phyloP scores from a whole-genome alignment of 1,140 invertebrate genomes.

The Mya arenaria region DNA sequence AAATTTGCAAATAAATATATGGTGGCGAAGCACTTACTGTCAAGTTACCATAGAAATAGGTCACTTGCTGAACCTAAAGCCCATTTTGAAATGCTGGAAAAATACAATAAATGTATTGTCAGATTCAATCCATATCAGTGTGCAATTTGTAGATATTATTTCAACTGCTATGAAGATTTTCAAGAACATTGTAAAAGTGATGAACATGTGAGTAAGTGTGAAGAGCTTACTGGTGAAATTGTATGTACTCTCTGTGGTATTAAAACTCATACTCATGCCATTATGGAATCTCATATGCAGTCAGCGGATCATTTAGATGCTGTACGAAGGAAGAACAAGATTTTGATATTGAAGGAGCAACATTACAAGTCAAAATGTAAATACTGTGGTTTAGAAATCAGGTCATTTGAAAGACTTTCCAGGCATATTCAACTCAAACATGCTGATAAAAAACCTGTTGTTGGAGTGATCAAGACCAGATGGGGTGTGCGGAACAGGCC shows the following conservation, averaged over 20 bases:
- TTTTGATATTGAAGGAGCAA: constrained; percentile 88
- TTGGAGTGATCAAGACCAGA: constrained; percentile 25
- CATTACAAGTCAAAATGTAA: constrained; percentile 84
- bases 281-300: constrained; percentile 87
- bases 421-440: constrained; percentile 86
- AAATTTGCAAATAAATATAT: constrained; percentile 72
- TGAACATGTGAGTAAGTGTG: constrained; percentile 83
- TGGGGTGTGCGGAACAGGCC: constrained; percentile 39
- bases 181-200: constrained; percentile 88
- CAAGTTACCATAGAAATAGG: constrained; percentile 71
- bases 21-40: constrained; percentile 75
- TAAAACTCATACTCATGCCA: constrained; percentile 85
- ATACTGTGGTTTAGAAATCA: constrained; percentile 83
- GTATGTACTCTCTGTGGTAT: constrained; percentile 90
- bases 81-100: constrained; percentile 87
- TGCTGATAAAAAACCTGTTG: constrained; percentile 72
- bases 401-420: constrained; percentile 82
- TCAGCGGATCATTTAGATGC: constrained; percentile 54
- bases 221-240: constrained; percentile 84
- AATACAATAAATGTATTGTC: constrained; percentile 89
- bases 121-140: constrained; percentile 92
- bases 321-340: constrained; percentile 83
- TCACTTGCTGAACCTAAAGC: constrained; percentile 66
- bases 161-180: constrained; percentile 88
- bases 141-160: constrained; percentile 91